Evolutionary conservation across 2,113 vertebrate genomes (phyloP), one percentile per base, ranked within the genome.

Genomic region (Dinomys branickii): DNA sequence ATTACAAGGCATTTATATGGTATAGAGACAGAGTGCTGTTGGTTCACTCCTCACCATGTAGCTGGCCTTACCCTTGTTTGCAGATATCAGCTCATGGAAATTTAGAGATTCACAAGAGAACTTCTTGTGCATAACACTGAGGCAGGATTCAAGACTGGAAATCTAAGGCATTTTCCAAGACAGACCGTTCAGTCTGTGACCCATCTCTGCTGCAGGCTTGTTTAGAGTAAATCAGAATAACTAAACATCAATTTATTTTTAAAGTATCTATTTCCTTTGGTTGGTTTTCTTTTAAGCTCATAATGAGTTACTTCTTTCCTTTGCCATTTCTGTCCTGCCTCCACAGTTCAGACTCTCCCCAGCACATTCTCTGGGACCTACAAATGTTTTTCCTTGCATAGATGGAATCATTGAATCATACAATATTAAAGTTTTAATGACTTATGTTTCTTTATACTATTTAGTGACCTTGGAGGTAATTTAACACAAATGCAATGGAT

Each of bases 151-250:
- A 3, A 59, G 54, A 41, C 73, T 97, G 93, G 11, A 17, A 63
- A 94, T 89, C 61, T 8, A 0, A 93, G 71, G 71, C 84, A 80
- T 9, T 73, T 93, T 89, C 91, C 78, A 77, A 52, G 69, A 96
- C 85, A 97, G 38, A 80, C 7, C 33, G 85, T 90, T 73, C 47
- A 35, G 14, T 0, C 0, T 65, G 75, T 0, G 3, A 97, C 78
- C 1, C 41, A 85, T 87, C 1, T 16, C 2, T 89, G 17, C 67
- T 80, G 61, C 69, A 94, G 95, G 71, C 61, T 97, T 85, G 0
- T 88, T 97, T 96, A 92, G 88, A 95, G 65, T 88, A 94, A 97
- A 96, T 91, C 69, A 93, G 97, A 97, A 88, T 73, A 83, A 61
- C 1, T 65, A 44, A 63, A 67, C 14, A n/a, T 82, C 77, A 61